Base-by-base conservation (phyloP, 2,888 invertebrate species). In the Drosophila testacea region DNA sequence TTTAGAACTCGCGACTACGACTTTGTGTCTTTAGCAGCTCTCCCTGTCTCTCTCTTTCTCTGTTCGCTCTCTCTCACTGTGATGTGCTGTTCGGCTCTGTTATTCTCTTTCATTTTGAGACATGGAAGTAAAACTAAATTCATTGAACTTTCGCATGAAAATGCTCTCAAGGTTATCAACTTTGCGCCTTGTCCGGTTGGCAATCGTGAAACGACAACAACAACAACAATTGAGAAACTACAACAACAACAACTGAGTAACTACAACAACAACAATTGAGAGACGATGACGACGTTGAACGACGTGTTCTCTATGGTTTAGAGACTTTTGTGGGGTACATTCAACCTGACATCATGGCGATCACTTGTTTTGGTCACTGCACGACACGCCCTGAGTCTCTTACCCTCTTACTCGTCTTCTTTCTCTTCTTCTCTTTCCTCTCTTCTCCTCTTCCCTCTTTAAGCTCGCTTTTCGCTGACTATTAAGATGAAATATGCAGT, bases 81-180 rank as follows among this genome's bases (percentile, higher is more conserved):
- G 51, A 6, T 39, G 50, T 71, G 44, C 16, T 48, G 13, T 9
- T 32, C 56, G 64, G 57, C 52, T 48, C 56, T 47, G 60, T 60
- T 61, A 46, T 56, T 56, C 74, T 78, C 61, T 79, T 70, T 70
- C 75, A 69, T 70, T 77, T 67, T 63, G 70, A 83, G 89, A 84
- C 86, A 89, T 90, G 90, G 90, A 91, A 90, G 91, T 91, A 88
- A 90, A 90, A 90, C 83, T 85, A 89, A 87, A 90, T 90, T 90
- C 90, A 90, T 91, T 91, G 90, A 91, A 91, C 90, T 91, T 91
- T 91, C 90, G 90, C 90, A 91, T 90, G 89, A 91, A 91, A 90
- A 91, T 84, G 91, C 91, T 91, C 90, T 91, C 90, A 91, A 91
- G 90, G 91, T 91, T 90, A 91, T 91, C 91, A 90, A 90, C 91